Evolutionary conservation across 2,113 vertebrate genomes (phyloP).

Genomic region (Periophthalmodon schlosseri): DNA sequence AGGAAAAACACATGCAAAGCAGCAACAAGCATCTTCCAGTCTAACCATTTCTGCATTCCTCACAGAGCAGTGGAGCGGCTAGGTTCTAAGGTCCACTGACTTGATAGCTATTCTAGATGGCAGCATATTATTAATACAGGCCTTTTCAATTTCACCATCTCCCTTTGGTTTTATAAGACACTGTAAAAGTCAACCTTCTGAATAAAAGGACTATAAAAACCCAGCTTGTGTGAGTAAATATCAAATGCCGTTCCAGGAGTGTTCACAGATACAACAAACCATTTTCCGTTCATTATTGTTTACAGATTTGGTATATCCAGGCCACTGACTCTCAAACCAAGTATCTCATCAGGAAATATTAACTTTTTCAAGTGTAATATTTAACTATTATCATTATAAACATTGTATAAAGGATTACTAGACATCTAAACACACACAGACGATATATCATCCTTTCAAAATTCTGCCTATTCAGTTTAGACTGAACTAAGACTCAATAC

Average conservation of each 20-base stretch:
- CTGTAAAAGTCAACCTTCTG: conserved; percentile 6
- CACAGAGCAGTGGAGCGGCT: conserved; percentile 53
- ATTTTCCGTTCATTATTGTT: conserved; percentile 26
- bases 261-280: conserved; percentile 12
- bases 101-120: conserved; percentile 23
- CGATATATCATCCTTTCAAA: neutral
- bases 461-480: neutral
- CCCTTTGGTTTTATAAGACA: conserved; percentile 8
- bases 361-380: neutral
- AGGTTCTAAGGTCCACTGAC: conserved; percentile 10
- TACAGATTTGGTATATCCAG: neutral
- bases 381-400: neutral
- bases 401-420: neutral
- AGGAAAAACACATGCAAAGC: conserved; percentile 59
- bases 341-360: too few species aligned
- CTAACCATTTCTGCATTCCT: conserved; percentile 59
- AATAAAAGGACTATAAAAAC: conserved; percentile 14
- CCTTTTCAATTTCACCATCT: conserved; percentile 29
- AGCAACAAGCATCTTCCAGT: conserved; percentile 63
- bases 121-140: conserved; percentile 9
- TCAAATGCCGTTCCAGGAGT: conserved; percentile 1
- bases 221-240: conserved; percentile 14
- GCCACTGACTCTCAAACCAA: too few species aligned
- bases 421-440: neutral
- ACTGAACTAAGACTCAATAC: neutral